Evolutionary conservation across 2,888 invertebrate species (phyloP), one percentile per base, ranked within the genome.

Genomic region (Cantharis rufa): DNA sequence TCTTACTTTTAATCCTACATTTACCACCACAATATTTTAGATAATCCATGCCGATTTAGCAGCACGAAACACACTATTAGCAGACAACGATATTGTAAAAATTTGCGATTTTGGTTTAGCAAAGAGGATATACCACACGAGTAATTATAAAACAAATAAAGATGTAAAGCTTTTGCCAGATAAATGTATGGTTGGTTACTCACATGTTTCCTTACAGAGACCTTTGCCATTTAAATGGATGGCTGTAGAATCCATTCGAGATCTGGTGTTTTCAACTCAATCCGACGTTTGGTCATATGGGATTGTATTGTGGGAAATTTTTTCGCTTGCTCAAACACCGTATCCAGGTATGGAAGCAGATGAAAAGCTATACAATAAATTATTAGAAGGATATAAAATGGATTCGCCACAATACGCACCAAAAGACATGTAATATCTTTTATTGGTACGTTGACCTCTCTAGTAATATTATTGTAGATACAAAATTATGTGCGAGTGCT

Each of bases 21-120:
- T 62, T 32, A 3, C 5, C 7, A 32, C 1, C 1, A 48, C 9
- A 5, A 48, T 71, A 75, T 85, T 88, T 32, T 84, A 93, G 93
- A 94, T 96, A 0, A 88, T 96, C 1, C 96, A 96, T 83, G 96
- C 96, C 7, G 96, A 96, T 88, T 89, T 96, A 81, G 98, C 98
- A 0, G 97, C 97, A 0, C 91, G 98, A 82, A 98, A 98, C 87
- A 93, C 98, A 71, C 89, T 98, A 10, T 88, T 98, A 21, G 94
- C 96, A 2, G 96, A 97, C 72, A 93, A 96, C 81, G 96, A 97
- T 85, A 90, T 98, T 3, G 97, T 98, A 0, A 98, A 98, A 88
- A 98, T 98, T 82, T 98, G 98, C 86, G 98, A 98, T 88, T 98
- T 98, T 88, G 98, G 98, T 10, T 89, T 98, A 75, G 97, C 98